Base-by-base conservation (phyloP, 2,888 invertebrate genomes). In the Leptopilina syphax region DNA sequence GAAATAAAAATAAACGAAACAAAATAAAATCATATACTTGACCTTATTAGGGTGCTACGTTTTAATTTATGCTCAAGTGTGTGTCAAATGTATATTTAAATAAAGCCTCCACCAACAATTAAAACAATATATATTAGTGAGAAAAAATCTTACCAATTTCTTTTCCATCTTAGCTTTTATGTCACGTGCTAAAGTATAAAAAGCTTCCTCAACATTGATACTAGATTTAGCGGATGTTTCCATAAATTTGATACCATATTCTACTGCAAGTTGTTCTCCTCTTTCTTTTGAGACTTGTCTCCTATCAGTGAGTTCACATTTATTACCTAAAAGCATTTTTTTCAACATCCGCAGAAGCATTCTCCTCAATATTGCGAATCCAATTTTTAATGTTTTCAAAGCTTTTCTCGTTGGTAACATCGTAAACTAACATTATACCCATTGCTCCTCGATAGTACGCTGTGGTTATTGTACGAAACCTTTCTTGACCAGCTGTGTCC, bases 401-500 rank as follows among this genome's bases (percentile, higher is more conserved):
- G 88, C 98, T 98, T 93, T 99, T 99, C 91, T 98, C 99, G 93
- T 98, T 99, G 88, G 99, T 99, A 87, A 99, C 99, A 93, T 99
- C 99, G 93, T 99, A 99, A 63, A 99, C 99, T 85, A 99, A 94
- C 98, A 99, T 98, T 87, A 99, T 99, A 82, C 99, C 99, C 99
- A 99, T 99, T 66, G 99, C 99, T 76, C 99, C 99, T 87, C 99
- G 95, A 93, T 99, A 99, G 92, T 99, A 99, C n/a, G 99, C 99
- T 82, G 99, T 99, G 79, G 99, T 99, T 88, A 99, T 99, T 84
- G 99, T 99, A 88, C 99, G 95, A 94, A 99, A 99, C 90, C 99
- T 94, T 92, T 99, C 99, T 93, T 99, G 99, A 0, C 99, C 99
- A 65, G 99, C 99, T 79, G 99, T 99, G 92, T 99, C 99, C 99